Base-by-base conservation (phyloP, 2,888 invertebrate genomes). In the Bellardia pandia region DNA sequence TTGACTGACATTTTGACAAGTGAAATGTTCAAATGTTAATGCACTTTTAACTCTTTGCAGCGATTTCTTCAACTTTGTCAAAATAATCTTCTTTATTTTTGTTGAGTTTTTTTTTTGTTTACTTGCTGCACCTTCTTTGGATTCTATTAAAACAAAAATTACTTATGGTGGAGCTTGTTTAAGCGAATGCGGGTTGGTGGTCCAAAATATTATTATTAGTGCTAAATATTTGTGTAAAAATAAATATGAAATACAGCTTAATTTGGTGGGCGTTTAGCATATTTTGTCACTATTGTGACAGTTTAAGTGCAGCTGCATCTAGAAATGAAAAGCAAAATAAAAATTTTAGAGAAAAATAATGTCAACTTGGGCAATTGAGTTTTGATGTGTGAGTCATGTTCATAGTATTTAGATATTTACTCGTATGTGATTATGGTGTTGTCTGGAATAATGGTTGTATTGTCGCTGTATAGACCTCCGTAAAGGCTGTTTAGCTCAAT, bases 241-340 rank as follows among this genome's bases (percentile, higher is more conserved):
- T 7, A 13, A 51, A 33, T 58, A 48, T 51, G 68, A 74, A 74
- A 53, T 74, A 40, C 14, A 51, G 48, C 64, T 58, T 76, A 14
- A 69, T 53, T 83, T 76, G 69, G 86, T 83, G 79, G 86, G 86
- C 86, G 86, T 86, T 86, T 85, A 85, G 69, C 60, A 76, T 71
- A 83, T 86, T 86, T 86, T 86, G 86, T 86, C 86, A 86, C 86
- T 86, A 58, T 79, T 86, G 79, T 83, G 86, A 83, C 86, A 86
- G 75, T 60, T 86, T 83, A 86, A 86, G 86, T 86, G 86, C 86
- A 86, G 86, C 86, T 86, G 86, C 86, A 83, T 83, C n/a, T 64
- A 72, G 23, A 69, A 60, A 74, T 72, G 37, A 69, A 69, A 64
- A 48, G 11, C 23, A 75, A 51, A 75, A 48, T 45, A 33, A 68